Conservation (phyloP, 2,113 vertebrate genomes). For the Piliocolobus tephrosceles region DNA sequence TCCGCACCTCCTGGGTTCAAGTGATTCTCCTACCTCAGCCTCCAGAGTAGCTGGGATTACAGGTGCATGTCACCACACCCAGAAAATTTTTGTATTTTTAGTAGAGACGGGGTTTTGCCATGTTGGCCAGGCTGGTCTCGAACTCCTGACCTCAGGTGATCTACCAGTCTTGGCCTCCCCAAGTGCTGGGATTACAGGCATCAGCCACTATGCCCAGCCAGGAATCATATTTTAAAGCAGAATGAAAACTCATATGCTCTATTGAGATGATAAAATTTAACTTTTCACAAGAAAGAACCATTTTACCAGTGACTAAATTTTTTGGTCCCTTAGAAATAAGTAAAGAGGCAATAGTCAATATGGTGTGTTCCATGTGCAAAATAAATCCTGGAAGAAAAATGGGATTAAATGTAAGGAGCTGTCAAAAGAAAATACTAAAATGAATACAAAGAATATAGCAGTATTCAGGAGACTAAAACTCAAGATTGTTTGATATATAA, state of each 20-base stretch:
- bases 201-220: too few relatives aligned
- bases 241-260: not conserved
- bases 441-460: not conserved
- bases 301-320: not conserved
- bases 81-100: too few relatives aligned
- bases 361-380: not conserved
- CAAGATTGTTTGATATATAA: not conserved
- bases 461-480: not conserved
- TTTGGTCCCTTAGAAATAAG: not conserved
- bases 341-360: not conserved
- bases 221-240: not conserved
- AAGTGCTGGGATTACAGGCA: too few relatives aligned
- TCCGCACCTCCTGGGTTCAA: too few relatives aligned
- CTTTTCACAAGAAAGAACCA: conserved; percentile 1
- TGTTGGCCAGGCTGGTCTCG: too few relatives aligned
- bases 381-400: not conserved
- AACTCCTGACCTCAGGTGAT: too few relatives aligned
- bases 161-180: too few relatives aligned
- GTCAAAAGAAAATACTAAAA: not conserved
- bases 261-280: not conserved
- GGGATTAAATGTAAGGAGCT: not conserved
- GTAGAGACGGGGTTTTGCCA: too few relatives aligned
- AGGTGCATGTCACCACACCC: too few relatives aligned
- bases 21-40: too few relatives aligned
- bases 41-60: too few relatives aligned